Evolutionary conservation across 2,797 vertebrate species (phyloP).

Genomic region (Bryconaethiops microstoma): DNA sequence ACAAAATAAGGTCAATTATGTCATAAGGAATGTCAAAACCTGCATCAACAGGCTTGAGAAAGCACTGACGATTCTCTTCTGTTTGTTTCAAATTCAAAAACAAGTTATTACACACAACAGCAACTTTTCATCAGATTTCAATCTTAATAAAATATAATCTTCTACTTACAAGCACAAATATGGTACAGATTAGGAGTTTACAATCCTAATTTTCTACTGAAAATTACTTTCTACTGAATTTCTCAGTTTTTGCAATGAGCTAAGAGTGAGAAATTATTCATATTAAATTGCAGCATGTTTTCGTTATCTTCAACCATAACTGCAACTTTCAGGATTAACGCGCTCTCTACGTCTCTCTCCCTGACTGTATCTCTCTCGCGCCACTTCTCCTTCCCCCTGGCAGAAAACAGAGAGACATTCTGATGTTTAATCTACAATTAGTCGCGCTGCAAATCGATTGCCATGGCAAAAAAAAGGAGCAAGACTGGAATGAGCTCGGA

Average conservation of each 20-base stretch:
- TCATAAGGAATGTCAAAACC: no score
- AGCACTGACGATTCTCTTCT: no score
- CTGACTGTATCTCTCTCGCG: conserved; percentile 3
- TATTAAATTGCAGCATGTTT: neutral
- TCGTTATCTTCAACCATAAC: neutral
- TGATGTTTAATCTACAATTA: conserved; percentile 68
- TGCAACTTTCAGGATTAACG: neutral
- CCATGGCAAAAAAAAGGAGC: conserved; percentile 52
- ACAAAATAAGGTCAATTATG: no score
- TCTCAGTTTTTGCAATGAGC: neutral
- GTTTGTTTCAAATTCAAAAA: no score
- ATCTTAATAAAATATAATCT: neutral
- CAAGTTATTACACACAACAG: no score
- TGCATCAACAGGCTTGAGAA: no score
- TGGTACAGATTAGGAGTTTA: neutral
- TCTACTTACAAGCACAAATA: neutral
- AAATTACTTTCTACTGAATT: neutral
- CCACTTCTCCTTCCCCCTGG: conserved; percentile 36
- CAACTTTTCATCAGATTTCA: no score
- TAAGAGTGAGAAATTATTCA: neutral
- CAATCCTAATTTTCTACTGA: no score
- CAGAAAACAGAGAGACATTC: conserved; percentile 54
- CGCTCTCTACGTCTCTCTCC: neutral
- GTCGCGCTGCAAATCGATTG: conserved; percentile 70
- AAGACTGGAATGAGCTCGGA: conserved; percentile 46